Percentiles rank a stretch among this genome's conserved stretches.
These are phyloP conservation scores for Bemisia tabaci DNA, from an alignment of 1,140 invertebrate species.

Conservation along the genomic window DNA sequence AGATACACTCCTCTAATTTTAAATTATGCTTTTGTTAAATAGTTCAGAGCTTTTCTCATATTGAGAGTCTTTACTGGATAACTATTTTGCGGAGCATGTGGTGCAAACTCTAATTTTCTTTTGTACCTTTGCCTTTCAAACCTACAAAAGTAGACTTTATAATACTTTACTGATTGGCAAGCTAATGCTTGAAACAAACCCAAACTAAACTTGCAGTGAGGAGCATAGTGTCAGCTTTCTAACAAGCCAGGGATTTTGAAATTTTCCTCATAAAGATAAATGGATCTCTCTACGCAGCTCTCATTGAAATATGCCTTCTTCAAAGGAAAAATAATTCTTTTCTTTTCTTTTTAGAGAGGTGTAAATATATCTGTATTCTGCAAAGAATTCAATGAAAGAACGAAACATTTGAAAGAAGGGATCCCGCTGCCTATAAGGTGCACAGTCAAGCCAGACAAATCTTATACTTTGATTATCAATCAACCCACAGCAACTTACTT, in stretches of 20 bases:
- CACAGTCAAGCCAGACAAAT: slow-evolving; percentile 71
- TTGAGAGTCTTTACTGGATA: too few relatives aligned
- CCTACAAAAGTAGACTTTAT: too few relatives aligned
- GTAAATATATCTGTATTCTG: slow-evolving; percentile 93
- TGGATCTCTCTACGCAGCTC: not conserved
- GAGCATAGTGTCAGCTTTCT: too few relatives aligned
- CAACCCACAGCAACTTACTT: slow-evolving; percentile 76
- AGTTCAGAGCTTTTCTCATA: not conserved
- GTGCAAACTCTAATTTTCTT: too few relatives aligned
- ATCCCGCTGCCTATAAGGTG: slow-evolving; percentile 75
- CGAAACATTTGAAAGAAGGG: slow-evolving; percentile 82
- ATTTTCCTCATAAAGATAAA: not conserved
- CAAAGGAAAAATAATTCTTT: not conserved
- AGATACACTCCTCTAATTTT: not conserved
- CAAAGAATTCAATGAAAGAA: slow-evolving; percentile 96
- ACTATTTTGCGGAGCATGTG: too few relatives aligned
- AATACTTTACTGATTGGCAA: too few relatives aligned
- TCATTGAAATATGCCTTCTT: slow-evolving; percentile 2
- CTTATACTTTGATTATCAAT: slow-evolving; percentile 68
- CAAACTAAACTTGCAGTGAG: too few relatives aligned
- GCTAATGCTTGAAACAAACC: too few relatives aligned
- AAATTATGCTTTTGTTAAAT: not conserved
- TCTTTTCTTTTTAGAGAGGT: slow-evolving; percentile 54
- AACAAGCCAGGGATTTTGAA: too few relatives aligned
- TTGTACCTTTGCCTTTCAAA: too few relatives aligned